Evolutionary conservation across 2,113 vertebrate species (phyloP).

Genomic region (Strix uralensis): DNA sequence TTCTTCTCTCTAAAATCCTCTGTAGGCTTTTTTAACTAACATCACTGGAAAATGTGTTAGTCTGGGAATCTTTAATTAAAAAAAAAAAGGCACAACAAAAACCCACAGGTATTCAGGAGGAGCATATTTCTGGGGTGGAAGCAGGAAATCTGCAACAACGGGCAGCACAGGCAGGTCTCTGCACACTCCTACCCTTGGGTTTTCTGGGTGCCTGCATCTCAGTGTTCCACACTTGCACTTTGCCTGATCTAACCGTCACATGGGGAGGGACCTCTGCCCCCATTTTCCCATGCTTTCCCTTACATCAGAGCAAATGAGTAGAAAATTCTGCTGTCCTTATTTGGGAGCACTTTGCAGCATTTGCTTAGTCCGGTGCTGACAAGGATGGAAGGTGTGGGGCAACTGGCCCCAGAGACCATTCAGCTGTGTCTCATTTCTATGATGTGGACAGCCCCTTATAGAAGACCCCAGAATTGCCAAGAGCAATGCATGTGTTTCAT

Average conservation of each 20-base stretch:
- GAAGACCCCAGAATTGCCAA: not conserved
- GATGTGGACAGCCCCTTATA: not conserved
- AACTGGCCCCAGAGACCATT: not conserved
- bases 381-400: fast-evolving
- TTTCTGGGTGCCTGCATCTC: not conserved
- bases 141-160: not conserved
- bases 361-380: not conserved
- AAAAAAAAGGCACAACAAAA: not conserved
- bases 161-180: fast-evolving
- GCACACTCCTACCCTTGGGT: fast-evolving
- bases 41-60: constrained; percentile 5
- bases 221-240: not conserved
- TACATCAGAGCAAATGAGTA: not conserved
- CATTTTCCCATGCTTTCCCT: not conserved
- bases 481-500: not conserved
- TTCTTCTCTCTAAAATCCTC: constrained; percentile 28
- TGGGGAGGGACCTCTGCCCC: not conserved
- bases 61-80: not conserved
- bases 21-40: not conserved
- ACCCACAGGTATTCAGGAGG: not conserved
- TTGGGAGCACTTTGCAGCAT: not conserved
- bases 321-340: not conserved
- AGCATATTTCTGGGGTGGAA: not conserved
- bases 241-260: fast-evolving
- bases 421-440: not conserved